Percentiles rank a stretch among this genome's conserved stretches.
phyloP scores from a whole-genome alignment of 2,888 invertebrate species.

The Drosophila tanythrix region DNA sequence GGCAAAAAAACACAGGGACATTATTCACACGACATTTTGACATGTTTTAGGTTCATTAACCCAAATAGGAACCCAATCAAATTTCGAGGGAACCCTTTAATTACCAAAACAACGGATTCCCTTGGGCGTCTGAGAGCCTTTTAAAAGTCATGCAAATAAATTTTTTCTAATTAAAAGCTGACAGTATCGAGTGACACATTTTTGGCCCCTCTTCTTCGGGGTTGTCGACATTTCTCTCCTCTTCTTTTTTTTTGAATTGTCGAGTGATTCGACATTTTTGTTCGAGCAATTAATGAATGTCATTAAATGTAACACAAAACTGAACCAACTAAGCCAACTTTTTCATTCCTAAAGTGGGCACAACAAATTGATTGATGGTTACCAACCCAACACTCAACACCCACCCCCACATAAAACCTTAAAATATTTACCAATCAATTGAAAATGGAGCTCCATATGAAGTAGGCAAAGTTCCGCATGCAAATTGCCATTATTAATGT shows the following conservation, averaged over 20 bases:
- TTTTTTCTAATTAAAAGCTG: conserved; percentile 68
- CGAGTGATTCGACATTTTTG: conserved; percentile 66
- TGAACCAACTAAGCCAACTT: conserved; percentile 53
- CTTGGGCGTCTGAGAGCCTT: conserved; percentile 32
- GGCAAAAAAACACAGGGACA: conserved; percentile 8
- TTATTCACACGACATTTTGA: conserved; percentile 51
- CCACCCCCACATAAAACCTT: neutral
- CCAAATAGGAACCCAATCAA: conserved; percentile 21
- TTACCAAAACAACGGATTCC: conserved; percentile 43
- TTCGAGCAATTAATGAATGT: conserved; percentile 64
- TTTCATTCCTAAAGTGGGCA: conserved; percentile 60
- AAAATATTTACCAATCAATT: conserved; percentile 42
- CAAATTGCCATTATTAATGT: conserved; percentile 72
- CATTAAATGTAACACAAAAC: conserved; percentile 64
- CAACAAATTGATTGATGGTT: conserved; percentile 66
- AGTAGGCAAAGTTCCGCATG: conserved; percentile 41
- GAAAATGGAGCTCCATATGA: conserved; percentile 18
- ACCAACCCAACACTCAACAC: neutral
- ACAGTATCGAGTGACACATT: conserved; percentile 56
- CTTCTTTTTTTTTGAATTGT: conserved; percentile 37
- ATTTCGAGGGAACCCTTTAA: conserved; percentile 45
- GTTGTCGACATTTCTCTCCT: neutral
- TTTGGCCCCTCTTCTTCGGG: neutral
- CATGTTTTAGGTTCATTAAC: conserved; percentile 63
- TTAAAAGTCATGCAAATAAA: conserved; percentile 67